These are phyloP conservation scores for Micrastur ruficollis DNA, from an alignment of 2,797 vertebrate genomes.

Conservation along the genomic window DNA sequence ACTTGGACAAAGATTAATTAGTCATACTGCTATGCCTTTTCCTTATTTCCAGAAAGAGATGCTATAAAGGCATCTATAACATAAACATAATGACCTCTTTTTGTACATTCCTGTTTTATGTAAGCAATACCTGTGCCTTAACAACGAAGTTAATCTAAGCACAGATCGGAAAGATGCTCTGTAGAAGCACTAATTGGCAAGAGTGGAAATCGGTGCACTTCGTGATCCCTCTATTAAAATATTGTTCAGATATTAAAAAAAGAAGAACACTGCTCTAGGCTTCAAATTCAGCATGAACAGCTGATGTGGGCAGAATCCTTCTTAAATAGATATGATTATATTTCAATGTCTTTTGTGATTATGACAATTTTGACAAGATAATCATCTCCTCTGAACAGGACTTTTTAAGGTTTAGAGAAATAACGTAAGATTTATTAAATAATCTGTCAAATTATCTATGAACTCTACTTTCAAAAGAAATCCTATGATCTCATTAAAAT, in stretches of 20 bases:
- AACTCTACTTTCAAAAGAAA: constrained; percentile 7
- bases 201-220: not conserved
- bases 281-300: not conserved
- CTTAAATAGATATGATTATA: not conserved
- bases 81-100: not conserved
- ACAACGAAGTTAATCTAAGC: not conserved
- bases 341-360: not conserved
- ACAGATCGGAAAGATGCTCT: not conserved
- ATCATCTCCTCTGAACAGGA: not conserved
- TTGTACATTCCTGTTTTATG: not conserved
- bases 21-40: not conserved
- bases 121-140: not conserved
- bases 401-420: constrained; percentile 6
- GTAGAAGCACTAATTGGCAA: not conserved
- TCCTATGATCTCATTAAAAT: constrained; percentile 8
- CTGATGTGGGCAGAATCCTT: not conserved
- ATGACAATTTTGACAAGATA: not conserved
- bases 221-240: not conserved
- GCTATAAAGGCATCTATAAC: not conserved
- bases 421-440: constrained; percentile 3
- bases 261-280: not conserved
- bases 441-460: constrained; percentile 10
- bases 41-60: not conserved
- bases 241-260: not conserved
- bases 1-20: not conserved